Percentiles rank a stretch among this genome's conserved stretches.
These are phyloP conservation scores for Lethenteron camtschaticum DNA, from an alignment of 2,113 vertebrate species.

Conservation along the genomic window DNA sequence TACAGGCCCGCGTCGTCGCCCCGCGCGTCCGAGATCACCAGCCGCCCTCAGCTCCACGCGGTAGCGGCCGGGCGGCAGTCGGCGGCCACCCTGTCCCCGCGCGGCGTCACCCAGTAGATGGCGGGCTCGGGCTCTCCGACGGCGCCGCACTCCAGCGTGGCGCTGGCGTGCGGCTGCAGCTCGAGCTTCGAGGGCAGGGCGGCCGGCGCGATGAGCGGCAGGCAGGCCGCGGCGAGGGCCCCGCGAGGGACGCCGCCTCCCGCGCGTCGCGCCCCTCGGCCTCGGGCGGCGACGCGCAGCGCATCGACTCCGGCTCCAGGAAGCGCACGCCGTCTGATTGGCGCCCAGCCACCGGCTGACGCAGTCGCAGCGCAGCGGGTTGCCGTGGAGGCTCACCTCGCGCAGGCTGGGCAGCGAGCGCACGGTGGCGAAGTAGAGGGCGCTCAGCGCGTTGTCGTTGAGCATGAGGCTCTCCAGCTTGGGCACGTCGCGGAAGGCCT, in stretches of 20 bases:
- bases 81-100: slow-evolving; percentile 36
- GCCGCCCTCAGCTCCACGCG: slow-evolving; percentile 49
- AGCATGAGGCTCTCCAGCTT: slow-evolving; percentile 90
- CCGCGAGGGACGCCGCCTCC: slow-evolving; percentile 23
- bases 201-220: slow-evolving; percentile 28
- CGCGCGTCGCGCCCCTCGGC: slow-evolving; percentile 26
- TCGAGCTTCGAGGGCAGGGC: slow-evolving; percentile 23
- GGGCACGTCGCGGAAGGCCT: slow-evolving; percentile 66
- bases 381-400: slow-evolving; percentile 86
- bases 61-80: slow-evolving; percentile 17
- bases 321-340: slow-evolving; percentile 26
- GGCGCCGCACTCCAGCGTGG: slow-evolving; percentile 31
- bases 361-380: slow-evolving; percentile 77
- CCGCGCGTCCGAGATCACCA: slow-evolving; percentile 43
- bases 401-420: slow-evolving; percentile 69
- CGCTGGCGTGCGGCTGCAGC: slow-evolving; percentile 21
- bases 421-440: slow-evolving; percentile 62
- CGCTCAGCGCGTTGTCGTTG: slow-evolving; percentile 77
- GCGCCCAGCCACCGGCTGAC: slow-evolving; percentile 55
- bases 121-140: slow-evolving; percentile 35
- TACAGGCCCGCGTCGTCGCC: slow-evolving; percentile 46
- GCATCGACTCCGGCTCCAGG: slow-evolving; percentile 27
- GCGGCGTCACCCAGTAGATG: slow-evolving; percentile 41
- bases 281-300: slow-evolving; percentile 26
- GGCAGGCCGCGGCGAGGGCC: slow-evolving; percentile 21